Percentiles rank a stretch among this genome's conserved stretches.
phyloP scores from a whole-genome alignment of 1,140 invertebrate genomes.

The Temnothorax nylanderi region DNA sequence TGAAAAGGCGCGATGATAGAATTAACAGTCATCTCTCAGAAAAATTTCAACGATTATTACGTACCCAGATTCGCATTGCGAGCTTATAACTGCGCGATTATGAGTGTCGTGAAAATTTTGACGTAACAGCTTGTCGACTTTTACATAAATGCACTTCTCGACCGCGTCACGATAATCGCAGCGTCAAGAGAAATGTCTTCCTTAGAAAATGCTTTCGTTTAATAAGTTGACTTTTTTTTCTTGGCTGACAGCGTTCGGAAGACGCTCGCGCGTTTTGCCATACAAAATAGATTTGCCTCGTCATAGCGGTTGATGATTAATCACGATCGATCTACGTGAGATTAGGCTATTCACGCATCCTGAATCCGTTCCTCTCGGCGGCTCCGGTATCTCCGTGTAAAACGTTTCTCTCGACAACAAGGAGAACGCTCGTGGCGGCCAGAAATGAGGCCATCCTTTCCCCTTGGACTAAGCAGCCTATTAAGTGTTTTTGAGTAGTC shows the following conservation, averaged over 20 bases:
- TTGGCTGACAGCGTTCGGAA: background rate
- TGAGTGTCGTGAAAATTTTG: slow-evolving; percentile 5
- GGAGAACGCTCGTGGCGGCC: slow-evolving; percentile 28
- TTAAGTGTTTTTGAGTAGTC: slow-evolving; percentile 35
- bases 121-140: slow-evolving; percentile 18
- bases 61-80: background rate
- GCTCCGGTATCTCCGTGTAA: background rate
- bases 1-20: background rate
- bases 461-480: slow-evolving; percentile 19
- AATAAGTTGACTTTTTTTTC: slow-evolving; percentile 5
- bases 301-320: slow-evolving; percentile 31
- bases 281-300: slow-evolving; percentile 16
- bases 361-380: slow-evolving; percentile 7
- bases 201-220: slow-evolving; percentile 12
- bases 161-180: slow-evolving; percentile 1
- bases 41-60: background rate
- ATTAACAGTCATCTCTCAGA: background rate
- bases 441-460: slow-evolving; percentile 53
- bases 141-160: slow-evolving; percentile 33
- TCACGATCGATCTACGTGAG: slow-evolving; percentile 4
- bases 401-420: slow-evolving; percentile 52
- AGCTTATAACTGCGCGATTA: slow-evolving; percentile 3
- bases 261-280: background rate
- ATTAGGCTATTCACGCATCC: slow-evolving; percentile 22
- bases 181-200: slow-evolving; percentile 34